Percentiles rank a stretch among this genome's conserved stretches.
Evolutionary conservation across 2,888 invertebrate species (phyloP).

Genomic region (Dolichomitus sp.): DNA sequence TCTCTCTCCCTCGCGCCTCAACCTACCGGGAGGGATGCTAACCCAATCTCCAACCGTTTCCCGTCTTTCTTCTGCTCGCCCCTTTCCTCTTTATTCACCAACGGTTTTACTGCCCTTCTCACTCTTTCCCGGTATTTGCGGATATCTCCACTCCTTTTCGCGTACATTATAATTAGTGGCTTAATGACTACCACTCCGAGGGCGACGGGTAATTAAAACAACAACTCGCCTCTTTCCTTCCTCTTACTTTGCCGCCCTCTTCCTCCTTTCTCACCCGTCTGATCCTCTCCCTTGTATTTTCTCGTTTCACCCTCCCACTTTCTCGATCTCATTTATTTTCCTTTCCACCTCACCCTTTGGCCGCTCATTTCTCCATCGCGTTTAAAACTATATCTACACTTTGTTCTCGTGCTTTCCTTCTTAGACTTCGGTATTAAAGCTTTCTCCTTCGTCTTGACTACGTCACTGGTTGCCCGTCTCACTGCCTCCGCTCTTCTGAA

Average conservation of each 20-base stretch:
- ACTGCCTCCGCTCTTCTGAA: slow-evolving; percentile 49
- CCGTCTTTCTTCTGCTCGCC: slow-evolving; percentile 39
- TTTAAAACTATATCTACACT: slow-evolving; percentile 56
- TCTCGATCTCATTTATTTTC: slow-evolving; percentile 53
- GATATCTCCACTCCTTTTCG: slow-evolving; percentile 82
- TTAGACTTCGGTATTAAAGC: slow-evolving; percentile 53
- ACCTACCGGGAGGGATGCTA: slow-evolving; percentile 51
- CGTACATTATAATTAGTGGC: slow-evolving; percentile 85
- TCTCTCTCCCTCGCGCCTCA: slow-evolving; percentile 38
- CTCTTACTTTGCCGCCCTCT: slow-evolving; percentile 63
- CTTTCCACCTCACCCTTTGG: slow-evolving; percentile 13
- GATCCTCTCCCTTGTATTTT: slow-evolving; percentile 39
- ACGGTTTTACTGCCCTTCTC: slow-evolving; percentile 43
- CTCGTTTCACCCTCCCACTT: slow-evolving; percentile 36
- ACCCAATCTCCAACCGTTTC: slow-evolving; percentile 64
- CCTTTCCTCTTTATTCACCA: slow-evolving; percentile 26
- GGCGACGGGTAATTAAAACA: slow-evolving; percentile 85
- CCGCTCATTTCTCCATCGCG: slow-evolving; percentile 37
- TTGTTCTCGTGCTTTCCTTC: slow-evolving; percentile 46
- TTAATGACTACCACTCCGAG: slow-evolving; percentile 84
- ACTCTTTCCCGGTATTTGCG: slow-evolving; percentile 66
- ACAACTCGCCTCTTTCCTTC: slow-evolving; percentile 76
- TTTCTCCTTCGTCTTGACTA: slow-evolving; percentile 60
- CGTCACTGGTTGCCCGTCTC: slow-evolving; percentile 53
- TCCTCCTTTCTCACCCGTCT: slow-evolving; percentile 11